Evolutionary conservation across 92 coral and sea anemone species (phyloP).

Genomic region (Parazoanthus swiftii): DNA sequence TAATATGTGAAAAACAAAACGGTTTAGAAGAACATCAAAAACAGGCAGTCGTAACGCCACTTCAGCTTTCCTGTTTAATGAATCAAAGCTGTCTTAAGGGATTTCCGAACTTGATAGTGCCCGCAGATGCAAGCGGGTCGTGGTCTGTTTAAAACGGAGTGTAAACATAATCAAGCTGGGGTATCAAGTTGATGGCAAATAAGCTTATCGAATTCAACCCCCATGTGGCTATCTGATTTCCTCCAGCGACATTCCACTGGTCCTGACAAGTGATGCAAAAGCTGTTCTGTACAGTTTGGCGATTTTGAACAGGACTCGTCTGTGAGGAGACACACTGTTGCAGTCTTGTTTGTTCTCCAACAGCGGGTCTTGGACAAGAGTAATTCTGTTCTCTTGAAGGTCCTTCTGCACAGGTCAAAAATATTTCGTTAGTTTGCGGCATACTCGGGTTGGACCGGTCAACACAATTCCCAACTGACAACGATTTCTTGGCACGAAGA

Average conservation of each 20-base stretch:
- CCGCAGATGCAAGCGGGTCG: background rate
- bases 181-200: slow-evolving; percentile 10
- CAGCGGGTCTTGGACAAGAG: background rate
- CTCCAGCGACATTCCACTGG: slow-evolving; percentile 30
- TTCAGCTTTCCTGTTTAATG: background rate
- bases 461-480: background rate
- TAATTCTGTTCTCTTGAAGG: background rate
- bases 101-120: background rate
- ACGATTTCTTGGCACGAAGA: slow-evolving; percentile 12
- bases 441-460: background rate
- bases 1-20: background rate
- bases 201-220: slow-evolving; percentile 23
- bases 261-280: slow-evolving; percentile 27
- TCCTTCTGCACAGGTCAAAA: background rate
- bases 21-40: background rate
- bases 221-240: slow-evolving; percentile 35
- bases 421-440: background rate
- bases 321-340: background rate
- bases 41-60: background rate
- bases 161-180: slow-evolving; percentile 27
- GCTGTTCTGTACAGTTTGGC: slow-evolving; percentile 10
- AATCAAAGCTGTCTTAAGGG: background rate
- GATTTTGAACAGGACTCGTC: slow-evolving; percentile 1
- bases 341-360: background rate
- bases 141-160: slow-evolving; percentile 5